Evolutionary conservation across 2,797 vertebrate species (phyloP).

Genomic region (Microhierax caerulescens): DNA sequence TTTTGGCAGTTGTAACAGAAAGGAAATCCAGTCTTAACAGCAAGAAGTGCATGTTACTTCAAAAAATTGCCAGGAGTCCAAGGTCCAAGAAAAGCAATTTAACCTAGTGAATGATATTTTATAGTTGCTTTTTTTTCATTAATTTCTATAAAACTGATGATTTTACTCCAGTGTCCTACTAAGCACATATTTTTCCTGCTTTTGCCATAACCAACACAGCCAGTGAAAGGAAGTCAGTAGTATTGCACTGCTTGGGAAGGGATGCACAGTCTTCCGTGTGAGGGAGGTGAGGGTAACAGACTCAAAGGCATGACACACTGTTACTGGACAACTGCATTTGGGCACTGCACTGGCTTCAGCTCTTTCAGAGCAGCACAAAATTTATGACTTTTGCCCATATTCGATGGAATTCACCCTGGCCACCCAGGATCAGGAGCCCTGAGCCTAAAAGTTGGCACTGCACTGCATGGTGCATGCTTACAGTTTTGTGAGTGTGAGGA

Average conservation of each 20-base stretch:
- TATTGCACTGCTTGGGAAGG: background rate
- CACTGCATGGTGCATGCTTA: accelerated
- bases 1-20: background rate
- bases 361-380: background rate
- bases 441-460: background rate
- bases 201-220: background rate
- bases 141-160: background rate
- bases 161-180: background rate
- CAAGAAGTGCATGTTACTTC: background rate
- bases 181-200: background rate
- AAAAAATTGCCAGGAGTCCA: background rate
- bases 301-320: background rate
- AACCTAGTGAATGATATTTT: background rate
- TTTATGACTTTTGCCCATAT: background rate
- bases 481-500: background rate
- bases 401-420: background rate
- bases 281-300: background rate
- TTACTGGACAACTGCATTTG: background rate
- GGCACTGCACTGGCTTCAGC: background rate
- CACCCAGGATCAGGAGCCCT: background rate
- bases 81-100: background rate
- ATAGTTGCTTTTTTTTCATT: background rate
- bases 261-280: background rate
- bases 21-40: background rate
- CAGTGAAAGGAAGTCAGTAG: background rate